Percentiles rank a stretch among this genome's conserved stretches.
Evolutionary conservation across 2,797 vertebrate species (phyloP).

Genomic region (Siniperca obscura): DNA sequence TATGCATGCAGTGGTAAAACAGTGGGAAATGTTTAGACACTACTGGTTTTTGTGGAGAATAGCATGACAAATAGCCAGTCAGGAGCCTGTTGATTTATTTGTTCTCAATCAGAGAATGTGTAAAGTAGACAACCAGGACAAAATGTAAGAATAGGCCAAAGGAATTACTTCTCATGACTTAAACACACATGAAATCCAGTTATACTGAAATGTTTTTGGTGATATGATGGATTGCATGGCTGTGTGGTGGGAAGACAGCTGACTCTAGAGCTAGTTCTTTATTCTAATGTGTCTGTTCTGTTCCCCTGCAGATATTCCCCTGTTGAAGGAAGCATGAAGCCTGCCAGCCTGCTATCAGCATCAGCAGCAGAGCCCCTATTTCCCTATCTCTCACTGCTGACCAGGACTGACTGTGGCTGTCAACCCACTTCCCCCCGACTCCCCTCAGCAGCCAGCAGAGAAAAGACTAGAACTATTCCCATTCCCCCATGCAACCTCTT

Average conservation of each 20-base stretch:
- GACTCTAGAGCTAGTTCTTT: slow-evolving; percentile 1
- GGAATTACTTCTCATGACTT: neutral
- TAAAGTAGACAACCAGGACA: neutral
- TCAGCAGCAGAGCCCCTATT: slow-evolving; percentile 56
- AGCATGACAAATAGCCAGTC: neutral
- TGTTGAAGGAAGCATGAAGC: slow-evolving; percentile 98
- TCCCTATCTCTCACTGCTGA: slow-evolving; percentile 71
- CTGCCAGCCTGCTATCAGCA: slow-evolving; percentile 72
- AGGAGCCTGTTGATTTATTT: neutral
- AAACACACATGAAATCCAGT: slow-evolving; percentile 5
- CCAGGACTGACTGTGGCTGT: slow-evolving; percentile 80
- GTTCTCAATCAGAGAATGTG: neutral
- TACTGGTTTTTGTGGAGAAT: neutral
- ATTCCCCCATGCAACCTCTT: slow-evolving; percentile 59
- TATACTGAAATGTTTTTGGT: neutral
- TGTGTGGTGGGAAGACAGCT: neutral
- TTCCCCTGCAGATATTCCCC: slow-evolving; percentile 91
- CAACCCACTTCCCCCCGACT: slow-evolving; percentile 44
- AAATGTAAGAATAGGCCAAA: neutral
- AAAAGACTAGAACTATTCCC: slow-evolving; percentile 69
- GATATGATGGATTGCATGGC: slow-evolving; percentile 12
- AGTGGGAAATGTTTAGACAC: neutral
- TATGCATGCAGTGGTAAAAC: neutral
- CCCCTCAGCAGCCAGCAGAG: slow-evolving; percentile 63
- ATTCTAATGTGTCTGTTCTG: slow-evolving; percentile 45